A percentile compares a stretch with the other conserved stretches of the same genome.
phyloP scores from a whole-genome alignment of 2,113 vertebrate genomes.

The Tragelaphus strepsiceros region DNA sequence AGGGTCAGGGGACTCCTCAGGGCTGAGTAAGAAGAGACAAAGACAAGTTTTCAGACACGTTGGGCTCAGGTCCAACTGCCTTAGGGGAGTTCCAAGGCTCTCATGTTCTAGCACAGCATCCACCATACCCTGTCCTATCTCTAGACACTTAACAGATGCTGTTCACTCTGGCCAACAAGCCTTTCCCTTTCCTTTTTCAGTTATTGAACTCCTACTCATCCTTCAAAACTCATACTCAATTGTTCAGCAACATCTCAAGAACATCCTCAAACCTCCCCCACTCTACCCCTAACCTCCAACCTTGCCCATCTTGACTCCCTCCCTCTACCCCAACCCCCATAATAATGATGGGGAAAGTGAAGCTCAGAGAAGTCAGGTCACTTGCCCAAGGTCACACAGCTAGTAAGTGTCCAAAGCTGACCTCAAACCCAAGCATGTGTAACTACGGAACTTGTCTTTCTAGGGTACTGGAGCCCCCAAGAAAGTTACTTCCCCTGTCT shows the following conservation, averaged over 20 bases:
- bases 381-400: not conserved
- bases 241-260: not conserved
- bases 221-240: not conserved
- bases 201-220: not conserved
- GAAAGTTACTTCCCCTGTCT: not conserved
- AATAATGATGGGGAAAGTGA: not conserved
- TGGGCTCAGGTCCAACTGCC: not conserved
- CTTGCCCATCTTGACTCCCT: not conserved
- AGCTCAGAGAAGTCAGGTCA: not conserved
- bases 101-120: rapidly evolving
- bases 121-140: too few relatives aligned
- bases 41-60: not conserved
- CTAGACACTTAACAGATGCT: not conserved
- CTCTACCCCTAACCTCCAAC: not conserved
- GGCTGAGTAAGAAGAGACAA: conserved; percentile 76
- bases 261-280: not conserved
- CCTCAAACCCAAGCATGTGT: not conserved
- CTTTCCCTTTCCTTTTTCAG: not conserved
- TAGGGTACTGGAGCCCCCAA: not conserved
- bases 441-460: not conserved
- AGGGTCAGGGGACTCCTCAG: conserved; percentile 88
- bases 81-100: not conserved
- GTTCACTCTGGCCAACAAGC: not conserved
- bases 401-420: not conserved
- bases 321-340: not conserved